These are phyloP conservation scores for Laupala kohalensis DNA, from an alignment of 1,140 invertebrate genomes.

Conservation along the genomic window DNA sequence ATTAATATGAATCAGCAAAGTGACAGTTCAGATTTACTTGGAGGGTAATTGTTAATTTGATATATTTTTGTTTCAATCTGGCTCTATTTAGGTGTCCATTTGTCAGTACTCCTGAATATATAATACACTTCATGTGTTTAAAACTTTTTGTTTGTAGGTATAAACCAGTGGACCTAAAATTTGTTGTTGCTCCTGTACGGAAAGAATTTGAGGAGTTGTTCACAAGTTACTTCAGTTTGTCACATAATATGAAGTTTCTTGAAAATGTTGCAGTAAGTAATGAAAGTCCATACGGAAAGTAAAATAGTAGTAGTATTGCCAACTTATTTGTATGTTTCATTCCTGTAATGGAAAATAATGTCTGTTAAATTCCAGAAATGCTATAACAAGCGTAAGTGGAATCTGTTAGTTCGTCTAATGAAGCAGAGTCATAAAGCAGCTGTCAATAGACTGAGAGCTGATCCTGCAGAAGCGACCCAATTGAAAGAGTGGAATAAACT, in stretches of 20 bases:
- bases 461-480: neutral
- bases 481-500: constrained; percentile 43
- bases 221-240: constrained; percentile 56
- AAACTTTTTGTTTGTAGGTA: constrained; percentile 38
- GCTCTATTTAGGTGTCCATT: neutral
- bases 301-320: no score
- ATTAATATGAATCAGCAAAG: constrained; percentile 99
- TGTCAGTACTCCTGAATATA: constrained; percentile 1
- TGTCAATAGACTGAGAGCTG: constrained; percentile 35
- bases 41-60: constrained; percentile 46
- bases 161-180: constrained; percentile 87
- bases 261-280: constrained; percentile 48
- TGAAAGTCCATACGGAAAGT: neutral
- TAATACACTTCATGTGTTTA: no score
- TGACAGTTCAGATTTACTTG: constrained; percentile 88
- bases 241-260: constrained; percentile 77
- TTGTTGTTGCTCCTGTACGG: constrained; percentile 64
- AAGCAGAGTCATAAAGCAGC: constrained; percentile 56
- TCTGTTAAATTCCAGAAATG: no score
- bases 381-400: constrained; percentile 48
- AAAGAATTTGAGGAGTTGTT: constrained; percentile 81
- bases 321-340: neutral
- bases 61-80: neutral
- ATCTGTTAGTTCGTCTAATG: constrained; percentile 60
- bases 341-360: no score